Base-by-base conservation (phyloP, 2,888 invertebrate genomes). In the Tryphoninae sp. region DNA sequence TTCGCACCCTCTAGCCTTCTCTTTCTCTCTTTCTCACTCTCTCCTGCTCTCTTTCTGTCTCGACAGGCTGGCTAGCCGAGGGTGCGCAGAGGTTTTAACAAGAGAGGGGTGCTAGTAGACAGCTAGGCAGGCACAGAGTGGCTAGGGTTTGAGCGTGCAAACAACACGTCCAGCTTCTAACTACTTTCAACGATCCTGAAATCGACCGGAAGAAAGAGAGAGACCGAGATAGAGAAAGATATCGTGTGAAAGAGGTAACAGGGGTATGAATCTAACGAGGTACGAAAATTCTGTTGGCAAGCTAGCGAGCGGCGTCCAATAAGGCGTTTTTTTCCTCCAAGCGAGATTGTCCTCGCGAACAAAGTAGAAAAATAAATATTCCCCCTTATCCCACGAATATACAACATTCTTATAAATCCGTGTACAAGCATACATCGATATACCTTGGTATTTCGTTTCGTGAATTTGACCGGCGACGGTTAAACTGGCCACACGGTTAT, bases 91-190 rank as follows among this genome's bases (percentile, higher is more conserved):
- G 42, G 53, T 78, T 78, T 69, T 74, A 62, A 59, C 68, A 23
- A 2, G 65, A 51, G 71, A 61, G 13, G 45, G 55, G 33, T 33
- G 33, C 68, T 68, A 68, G 23, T 65, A 76, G 72, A 73, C 73
- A 73, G 73, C 73, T 16, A 58, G 77, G 55, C 58, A 72, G 72
- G 58, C 23, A 40, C 68, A 67, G 64, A 73, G 82, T 40, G 55
- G 49, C 58, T 49, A 74, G 68, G 74, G 64, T 73, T 53, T 65
- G 78, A 82, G 78, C 81, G 81, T 82, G 80, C 81, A 84, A 84
- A 84, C 83, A 84, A 83, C 82, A 82, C 83, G 83, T 82, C 80
- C 80, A 69, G 78, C 78, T 71, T 78, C 76, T 83, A 83, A 80
- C 84, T 80, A 80, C 80, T 82, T 80, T 82, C 73, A 74, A 80